Percentiles rank a stretch among this genome's conserved stretches.
Conservation (phyloP, 2,888 invertebrate species). For the Nemoura dubitans region DNA sequence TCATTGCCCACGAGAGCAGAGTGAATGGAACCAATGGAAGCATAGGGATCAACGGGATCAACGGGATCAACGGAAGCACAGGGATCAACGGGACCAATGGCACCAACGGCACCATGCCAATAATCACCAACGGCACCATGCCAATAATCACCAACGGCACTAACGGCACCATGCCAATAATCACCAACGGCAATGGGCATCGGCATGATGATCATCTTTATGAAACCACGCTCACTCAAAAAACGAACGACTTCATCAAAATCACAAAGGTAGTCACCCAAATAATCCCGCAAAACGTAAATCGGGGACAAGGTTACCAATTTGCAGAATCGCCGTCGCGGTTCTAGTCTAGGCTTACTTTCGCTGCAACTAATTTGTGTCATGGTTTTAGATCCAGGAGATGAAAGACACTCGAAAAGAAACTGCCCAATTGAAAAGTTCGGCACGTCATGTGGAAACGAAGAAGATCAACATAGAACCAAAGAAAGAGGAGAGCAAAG, state of each 20-base stretch:
- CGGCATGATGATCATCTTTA: not conserved
- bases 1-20: not conserved
- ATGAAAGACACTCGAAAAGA: not conserved
- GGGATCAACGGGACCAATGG: no score
- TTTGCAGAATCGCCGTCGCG: no score
- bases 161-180: not conserved
- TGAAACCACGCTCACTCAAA: not conserved
- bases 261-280: not conserved
- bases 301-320: no score
- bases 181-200: not conserved
- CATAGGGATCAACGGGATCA: no score
- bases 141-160: not conserved
- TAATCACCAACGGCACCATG: no score
- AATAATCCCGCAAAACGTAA: no score
- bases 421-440: not conserved
- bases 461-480: not conserved
- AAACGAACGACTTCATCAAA: not conserved
- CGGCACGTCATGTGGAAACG: not conserved
- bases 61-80: no score
- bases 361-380: not conserved
- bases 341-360: no score
- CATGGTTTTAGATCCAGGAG: not conserved
- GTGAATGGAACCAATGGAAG: not conserved
- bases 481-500: not conserved
- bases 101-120: no score